Conservation (phyloP, 1,140 invertebrate species). For the Lucilia sericata region DNA sequence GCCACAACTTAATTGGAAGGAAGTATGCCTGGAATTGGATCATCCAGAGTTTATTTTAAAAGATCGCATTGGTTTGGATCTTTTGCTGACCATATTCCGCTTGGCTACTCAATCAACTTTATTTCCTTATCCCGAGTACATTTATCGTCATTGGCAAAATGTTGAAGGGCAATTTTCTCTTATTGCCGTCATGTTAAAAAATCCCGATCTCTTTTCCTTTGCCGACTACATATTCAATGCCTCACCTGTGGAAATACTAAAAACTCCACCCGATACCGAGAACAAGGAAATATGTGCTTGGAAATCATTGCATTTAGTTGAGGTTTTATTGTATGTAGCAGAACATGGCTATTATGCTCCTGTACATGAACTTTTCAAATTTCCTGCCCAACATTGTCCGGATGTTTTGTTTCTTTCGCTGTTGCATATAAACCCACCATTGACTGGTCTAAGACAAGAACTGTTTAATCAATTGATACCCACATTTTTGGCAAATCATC, state of each 20-base stretch:
- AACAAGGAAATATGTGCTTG: conserved; percentile 93
- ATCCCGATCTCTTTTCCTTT: conserved; percentile 94
- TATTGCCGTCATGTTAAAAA: conserved; percentile 86
- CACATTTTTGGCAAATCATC: conserved; percentile 93
- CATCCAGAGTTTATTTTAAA: conserved; percentile 90
- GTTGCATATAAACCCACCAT: conserved; percentile 83
- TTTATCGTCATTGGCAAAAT: conserved; percentile 93
- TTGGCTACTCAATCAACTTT: conserved; percentile 82
- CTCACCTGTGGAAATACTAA: conserved; percentile 88
- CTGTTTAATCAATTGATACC: conserved; percentile 87
- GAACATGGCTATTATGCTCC: conserved; percentile 85
- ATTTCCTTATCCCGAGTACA: conserved; percentile 86
- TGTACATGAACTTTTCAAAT: conserved; percentile 92
- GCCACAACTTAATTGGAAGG: conserved; percentile 89
- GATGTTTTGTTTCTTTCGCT: conserved; percentile 91
- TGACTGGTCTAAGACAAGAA: conserved; percentile 84
- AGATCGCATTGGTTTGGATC: conserved; percentile 84
- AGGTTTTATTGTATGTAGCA: conserved; percentile 86
- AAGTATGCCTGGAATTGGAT: conserved; percentile 84
- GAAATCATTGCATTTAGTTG: conserved; percentile 92
- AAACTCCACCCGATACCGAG: conserved; percentile 91
- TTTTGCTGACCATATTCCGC: conserved; percentile 84
- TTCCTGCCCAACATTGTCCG: conserved; percentile 92
- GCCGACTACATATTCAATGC: conserved; percentile 89
- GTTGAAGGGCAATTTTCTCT: conserved; percentile 92